Percentiles rank a stretch among this genome's conserved stretches.
Conservation (phyloP, 1,140 invertebrate species). For the Camponotus floridanus region DNA sequence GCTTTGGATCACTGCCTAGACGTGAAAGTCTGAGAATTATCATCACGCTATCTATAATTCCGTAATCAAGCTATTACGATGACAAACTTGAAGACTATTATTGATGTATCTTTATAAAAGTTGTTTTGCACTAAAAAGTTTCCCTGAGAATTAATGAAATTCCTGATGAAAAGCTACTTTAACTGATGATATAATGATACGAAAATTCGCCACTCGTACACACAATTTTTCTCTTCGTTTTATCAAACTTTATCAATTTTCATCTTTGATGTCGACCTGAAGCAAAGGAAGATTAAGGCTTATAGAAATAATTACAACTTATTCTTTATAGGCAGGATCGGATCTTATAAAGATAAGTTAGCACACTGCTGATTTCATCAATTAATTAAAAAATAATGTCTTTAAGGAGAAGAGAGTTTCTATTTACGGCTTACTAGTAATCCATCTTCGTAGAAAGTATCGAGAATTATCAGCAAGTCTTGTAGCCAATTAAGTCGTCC, state of each 20-base stretch:
- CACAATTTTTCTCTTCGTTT: background rate
- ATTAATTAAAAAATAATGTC: slow-evolving; percentile 14
- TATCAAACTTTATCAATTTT: background rate
- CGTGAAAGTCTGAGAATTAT: slow-evolving; percentile 16
- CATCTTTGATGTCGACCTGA: background rate
- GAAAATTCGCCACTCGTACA: no score
- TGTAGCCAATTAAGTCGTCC: slow-evolving; percentile 14
- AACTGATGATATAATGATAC: background rate
- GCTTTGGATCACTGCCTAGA: slow-evolving; percentile 54
- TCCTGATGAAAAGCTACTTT: background rate
- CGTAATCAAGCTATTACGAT: slow-evolving; percentile 24
- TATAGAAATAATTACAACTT: slow-evolving; percentile 32
- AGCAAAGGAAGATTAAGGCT: background rate
- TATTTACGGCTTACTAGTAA: slow-evolving; percentile 29
- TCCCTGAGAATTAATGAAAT: background rate
- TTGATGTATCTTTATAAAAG: background rate
- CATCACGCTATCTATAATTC: background rate
- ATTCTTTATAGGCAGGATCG: background rate
- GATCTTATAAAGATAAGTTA: slow-evolving; percentile 7
- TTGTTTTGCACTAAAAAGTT: background rate
- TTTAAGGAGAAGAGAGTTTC: background rate
- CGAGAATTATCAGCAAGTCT: slow-evolving; percentile 14
- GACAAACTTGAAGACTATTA: background rate
- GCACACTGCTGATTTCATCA: background rate
- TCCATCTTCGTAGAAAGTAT: background rate